Evolutionary conservation across 2,888 invertebrate species (phyloP).

Genomic region (Apodemia mormo): DNA sequence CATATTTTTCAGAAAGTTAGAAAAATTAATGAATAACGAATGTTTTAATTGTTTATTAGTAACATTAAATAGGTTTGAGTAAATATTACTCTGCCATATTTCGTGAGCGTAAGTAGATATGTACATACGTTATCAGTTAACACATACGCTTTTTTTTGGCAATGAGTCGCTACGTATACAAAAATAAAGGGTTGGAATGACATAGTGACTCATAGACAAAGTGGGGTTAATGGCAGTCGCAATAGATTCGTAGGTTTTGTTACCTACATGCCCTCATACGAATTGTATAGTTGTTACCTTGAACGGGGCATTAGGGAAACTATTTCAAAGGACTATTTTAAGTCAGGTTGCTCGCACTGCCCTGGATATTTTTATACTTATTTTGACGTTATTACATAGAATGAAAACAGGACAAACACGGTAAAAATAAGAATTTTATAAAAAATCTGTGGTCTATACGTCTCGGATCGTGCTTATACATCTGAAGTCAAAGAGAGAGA

Average conservation of each 20-base stretch:
- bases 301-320: neutral
- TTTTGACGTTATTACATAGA: too few relatives aligned
- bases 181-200: conserved; percentile 1
- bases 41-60: too few relatives aligned
- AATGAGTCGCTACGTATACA: neutral
- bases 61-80: too few relatives aligned
- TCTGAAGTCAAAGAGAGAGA: too few relatives aligned
- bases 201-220: neutral
- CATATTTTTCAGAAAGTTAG: too few relatives aligned
- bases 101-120: neutral
- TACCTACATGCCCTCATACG: neutral
- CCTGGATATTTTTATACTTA: neutral
- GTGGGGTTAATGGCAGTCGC: neutral
- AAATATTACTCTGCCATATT: too few relatives aligned
- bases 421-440: too few relatives aligned
- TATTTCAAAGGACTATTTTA: neutral
- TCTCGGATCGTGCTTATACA: too few relatives aligned
- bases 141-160: neutral
- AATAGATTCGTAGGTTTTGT: neutral
- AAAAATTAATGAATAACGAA: too few relatives aligned
- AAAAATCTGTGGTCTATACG: too few relatives aligned
- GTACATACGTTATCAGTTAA: neutral
- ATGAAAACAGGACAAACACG: too few relatives aligned
- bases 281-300: neutral
- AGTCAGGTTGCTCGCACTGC: neutral